Percentiles rank a stretch among this genome's conserved stretches.
phyloP scores from a whole-genome alignment of 2,888 invertebrate genomes.

The Hipparchia sbordonii region DNA sequence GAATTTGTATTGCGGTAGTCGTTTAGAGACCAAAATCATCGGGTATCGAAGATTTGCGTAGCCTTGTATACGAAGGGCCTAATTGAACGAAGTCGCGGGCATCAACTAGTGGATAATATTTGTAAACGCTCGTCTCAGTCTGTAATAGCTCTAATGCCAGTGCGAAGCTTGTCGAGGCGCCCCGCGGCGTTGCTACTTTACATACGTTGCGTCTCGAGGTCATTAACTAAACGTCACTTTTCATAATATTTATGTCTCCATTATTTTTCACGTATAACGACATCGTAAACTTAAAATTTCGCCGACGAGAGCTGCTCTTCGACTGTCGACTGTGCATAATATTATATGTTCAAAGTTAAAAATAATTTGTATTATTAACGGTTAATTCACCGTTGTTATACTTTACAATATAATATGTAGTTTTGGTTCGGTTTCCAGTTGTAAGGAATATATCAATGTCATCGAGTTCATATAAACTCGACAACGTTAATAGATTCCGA shows the following conservation, averaged over 20 bases:
- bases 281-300: slow-evolving; percentile 64
- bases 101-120: no score
- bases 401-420: neutral
- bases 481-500: no score
- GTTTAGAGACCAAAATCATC: neutral
- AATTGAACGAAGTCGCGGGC: no score
- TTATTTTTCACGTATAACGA: slow-evolving; percentile 74
- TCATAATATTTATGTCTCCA: slow-evolving; percentile 78
- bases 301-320: slow-evolving; percentile 50
- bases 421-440: no score
- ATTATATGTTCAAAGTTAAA: neutral
- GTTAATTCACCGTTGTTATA: slow-evolving; percentile 11
- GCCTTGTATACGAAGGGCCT: no score
- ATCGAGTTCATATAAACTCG: no score
- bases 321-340: slow-evolving; percentile 19
- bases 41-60: neutral
- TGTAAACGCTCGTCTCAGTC: no score
- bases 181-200: slow-evolving; percentile 74
- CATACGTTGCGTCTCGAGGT: slow-evolving; percentile 64
- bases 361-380: slow-evolving; percentile 13
- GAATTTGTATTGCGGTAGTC: no score
- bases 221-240: slow-evolving; percentile 79
- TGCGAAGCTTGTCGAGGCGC: slow-evolving; percentile 47
- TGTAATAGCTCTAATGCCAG: neutral
- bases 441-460: no score